Conservation (phyloP, 1,140 invertebrate species). For the Magallana gigas region DNA sequence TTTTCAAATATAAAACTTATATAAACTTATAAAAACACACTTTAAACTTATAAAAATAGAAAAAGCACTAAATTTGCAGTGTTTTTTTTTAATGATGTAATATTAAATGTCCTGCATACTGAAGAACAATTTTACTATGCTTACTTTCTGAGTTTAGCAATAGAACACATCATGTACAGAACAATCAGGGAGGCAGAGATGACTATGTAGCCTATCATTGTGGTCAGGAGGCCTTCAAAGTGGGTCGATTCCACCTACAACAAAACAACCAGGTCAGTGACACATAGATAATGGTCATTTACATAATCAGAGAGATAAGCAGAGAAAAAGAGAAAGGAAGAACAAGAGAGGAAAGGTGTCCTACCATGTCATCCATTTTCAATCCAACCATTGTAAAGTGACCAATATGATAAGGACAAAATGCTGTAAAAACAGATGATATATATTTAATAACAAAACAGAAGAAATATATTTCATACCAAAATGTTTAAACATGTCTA, state of each 20-base stretch:
- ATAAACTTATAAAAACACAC: too few species aligned
- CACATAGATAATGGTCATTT: not conserved
- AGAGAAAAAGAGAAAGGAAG: too few species aligned
- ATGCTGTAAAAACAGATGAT: constrained; percentile 86
- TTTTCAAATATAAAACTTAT: too few species aligned
- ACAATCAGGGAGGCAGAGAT: constrained; percentile 91
- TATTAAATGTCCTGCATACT: not conserved
- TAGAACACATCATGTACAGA: constrained; percentile 85
- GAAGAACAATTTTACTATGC: constrained; percentile 44
- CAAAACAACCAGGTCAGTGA: not conserved
- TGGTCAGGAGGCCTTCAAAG: constrained; percentile 95
- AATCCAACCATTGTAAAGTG: constrained; percentile 89
- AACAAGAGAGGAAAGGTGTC: constrained; percentile 43
- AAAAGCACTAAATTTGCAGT: too few species aligned
- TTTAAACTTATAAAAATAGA: too few species aligned
- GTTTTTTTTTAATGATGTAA: too few species aligned
- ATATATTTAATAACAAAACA: not conserved
- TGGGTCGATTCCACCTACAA: constrained; percentile 86
- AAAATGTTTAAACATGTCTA: not conserved
- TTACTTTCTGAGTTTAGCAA: constrained; percentile 88
- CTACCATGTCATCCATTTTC: constrained; percentile 85
- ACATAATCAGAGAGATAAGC: too few species aligned
- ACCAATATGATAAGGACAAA: constrained; percentile 97
- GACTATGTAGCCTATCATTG: constrained; percentile 93
- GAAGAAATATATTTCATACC: not conserved